Conservation (phyloP, 37 sponge, comb jelly and placozoan species). For the Mnemiopsis leidyi region DNA sequence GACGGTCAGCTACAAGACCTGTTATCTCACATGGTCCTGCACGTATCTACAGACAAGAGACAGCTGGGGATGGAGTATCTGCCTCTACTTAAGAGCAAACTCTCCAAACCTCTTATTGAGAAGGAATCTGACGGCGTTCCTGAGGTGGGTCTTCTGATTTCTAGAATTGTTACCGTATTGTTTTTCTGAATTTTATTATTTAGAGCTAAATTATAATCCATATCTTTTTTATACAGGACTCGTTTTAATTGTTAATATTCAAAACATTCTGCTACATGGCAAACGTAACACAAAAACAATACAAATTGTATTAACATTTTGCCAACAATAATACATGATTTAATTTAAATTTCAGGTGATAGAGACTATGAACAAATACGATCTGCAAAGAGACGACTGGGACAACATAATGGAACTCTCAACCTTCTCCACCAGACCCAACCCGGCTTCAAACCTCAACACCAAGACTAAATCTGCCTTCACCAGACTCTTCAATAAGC, state of each 20-base stretch:
- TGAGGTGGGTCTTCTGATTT: too few species aligned
- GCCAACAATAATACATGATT: too few species aligned
- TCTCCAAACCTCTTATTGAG: constrained; percentile 70
- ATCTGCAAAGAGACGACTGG: constrained; percentile 85
- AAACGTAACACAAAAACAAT: too few species aligned
- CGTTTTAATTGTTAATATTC: too few species aligned
- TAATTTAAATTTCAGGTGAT: too few species aligned
- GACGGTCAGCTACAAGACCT: constrained; percentile 5
- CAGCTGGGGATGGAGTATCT: constrained; percentile 83
- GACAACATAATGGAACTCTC: constrained; percentile 77
- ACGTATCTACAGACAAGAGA: constrained; percentile 66
- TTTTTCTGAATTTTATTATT: too few species aligned
- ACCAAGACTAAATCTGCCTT: constrained; percentile 31
- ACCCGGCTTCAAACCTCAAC: constrained; percentile 39
- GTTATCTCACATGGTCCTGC: constrained; percentile 9
- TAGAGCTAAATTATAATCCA: too few species aligned
- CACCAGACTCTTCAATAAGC: constrained; percentile 71
- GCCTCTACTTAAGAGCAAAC: constrained; percentile 68
- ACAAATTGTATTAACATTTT: too few species aligned
- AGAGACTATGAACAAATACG: constrained; percentile 68
- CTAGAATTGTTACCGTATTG: too few species aligned
- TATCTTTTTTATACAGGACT: too few species aligned
- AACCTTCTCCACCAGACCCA: constrained; percentile 70
- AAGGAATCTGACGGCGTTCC: constrained; percentile 59
- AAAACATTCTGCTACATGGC: too few species aligned